Evolutionary conservation across 2,797 vertebrate genomes (phyloP), one percentile per base, ranked within the genome.

Genomic region (Smutsia temminckii): DNA sequence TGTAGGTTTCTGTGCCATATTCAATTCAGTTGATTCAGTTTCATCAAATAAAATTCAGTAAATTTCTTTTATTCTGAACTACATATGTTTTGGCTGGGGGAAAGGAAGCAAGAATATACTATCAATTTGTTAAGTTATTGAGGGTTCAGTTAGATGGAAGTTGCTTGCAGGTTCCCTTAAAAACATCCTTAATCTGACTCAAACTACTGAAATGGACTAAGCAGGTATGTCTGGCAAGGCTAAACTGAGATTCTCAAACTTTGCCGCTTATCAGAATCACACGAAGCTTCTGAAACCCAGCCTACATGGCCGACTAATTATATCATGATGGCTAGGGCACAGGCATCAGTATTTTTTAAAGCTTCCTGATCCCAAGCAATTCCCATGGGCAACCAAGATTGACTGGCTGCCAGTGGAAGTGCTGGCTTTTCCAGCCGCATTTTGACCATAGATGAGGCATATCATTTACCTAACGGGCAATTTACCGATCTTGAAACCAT

Each of bases 401-500:
- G 75, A 72, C 71, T 49, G n/a, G 27, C 37, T 74, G 23, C 66
- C 80, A 46, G 34, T 42, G 59, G 34, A 53, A 68, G 0, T 59
- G 49, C 66, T 90, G n/a, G 21, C 27, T 61, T 80, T 90, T 85
- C 23, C 23, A 20, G 49, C 75, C 74, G 83, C 94, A 88, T 57
- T 85, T 92, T 90, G 84, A 90, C n/a, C 16, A 85, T 53, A 8
- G 63, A 59, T 91, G 74, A 63, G 37, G 34, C 3, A 40, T 77
- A 91, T 53, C n/a, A 55, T 69, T 96, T 79, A 83, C 16, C 57
- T 92, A 83, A 90, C 27, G 85, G 42, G 25, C 29, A 32, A 25
- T 49, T 96, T 79, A 92, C 21, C 14, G 46, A 81, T 71, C 42
- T 90, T 80, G 42, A 78, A 88, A 68, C 75, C 90, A 79, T 59